Evolutionary conservation across 2,797 vertebrate genomes (phyloP).

Genomic region (Anableps anableps): DNA sequence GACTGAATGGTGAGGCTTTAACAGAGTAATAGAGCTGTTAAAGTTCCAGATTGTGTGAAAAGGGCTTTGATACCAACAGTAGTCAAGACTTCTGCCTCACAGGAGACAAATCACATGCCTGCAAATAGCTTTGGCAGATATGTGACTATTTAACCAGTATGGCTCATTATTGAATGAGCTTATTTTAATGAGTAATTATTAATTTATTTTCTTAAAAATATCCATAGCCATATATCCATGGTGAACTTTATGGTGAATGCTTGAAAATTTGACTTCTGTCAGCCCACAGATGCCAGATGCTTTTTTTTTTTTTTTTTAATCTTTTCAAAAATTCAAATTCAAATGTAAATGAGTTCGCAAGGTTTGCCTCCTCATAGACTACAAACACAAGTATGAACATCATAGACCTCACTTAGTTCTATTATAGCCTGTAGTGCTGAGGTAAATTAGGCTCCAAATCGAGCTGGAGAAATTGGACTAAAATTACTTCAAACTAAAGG

Average conservation of each 20-base stretch:
- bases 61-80: not conserved
- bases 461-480: not conserved
- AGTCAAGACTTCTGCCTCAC: not conserved
- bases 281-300: not conserved
- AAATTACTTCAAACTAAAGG: not conserved
- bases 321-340: not conserved
- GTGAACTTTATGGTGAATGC: no score
- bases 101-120: not conserved
- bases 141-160: not conserved
- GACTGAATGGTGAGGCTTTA: not conserved
- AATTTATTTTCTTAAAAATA: not conserved
- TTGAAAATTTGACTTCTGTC: no score
- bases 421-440: not conserved
- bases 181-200: not conserved
- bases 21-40: not conserved
- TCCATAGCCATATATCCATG: not conserved
- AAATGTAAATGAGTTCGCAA: not conserved
- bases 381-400: no score
- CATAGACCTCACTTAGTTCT: no score
- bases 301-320: not conserved
- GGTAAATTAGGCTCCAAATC: not conserved
- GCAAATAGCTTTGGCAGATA: no score
- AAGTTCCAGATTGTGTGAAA: not conserved
- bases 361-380: not conserved
- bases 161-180: not conserved